Evolutionary conservation across 2,888 invertebrate genomes (phyloP), one percentile per base, ranked within the genome.

Genomic region (Luperina nickerlii): DNA sequence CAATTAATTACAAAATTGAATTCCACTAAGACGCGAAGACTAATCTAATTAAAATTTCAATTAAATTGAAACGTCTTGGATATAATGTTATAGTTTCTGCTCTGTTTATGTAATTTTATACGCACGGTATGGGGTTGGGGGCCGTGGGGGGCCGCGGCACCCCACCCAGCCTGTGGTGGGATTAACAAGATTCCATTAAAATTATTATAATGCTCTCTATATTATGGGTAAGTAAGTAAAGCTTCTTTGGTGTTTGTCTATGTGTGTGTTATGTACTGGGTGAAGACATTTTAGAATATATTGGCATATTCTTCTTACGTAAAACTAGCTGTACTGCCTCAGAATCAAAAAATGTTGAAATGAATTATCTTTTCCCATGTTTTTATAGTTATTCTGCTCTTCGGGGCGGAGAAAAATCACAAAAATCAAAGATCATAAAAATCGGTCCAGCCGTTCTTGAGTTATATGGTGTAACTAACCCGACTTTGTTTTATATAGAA

Each of bases 101-200:
- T 82, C 86, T 91, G 92, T 91, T 92, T 91, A 90, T 90, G 92
- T 93, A 93, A 93, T 93, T 93, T 93, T 93, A 92, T 91, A 92
- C 92, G 88, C 88, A 84, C 84, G 82, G 81, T 45, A 18, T 79
- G 81, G 79, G 76, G 67, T 54, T 48, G 81, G 82, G 66, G 24
- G 51, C 54, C 74, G 75, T 74, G 81, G 78, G 76, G 77, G 27
- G 51, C 75, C 75, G 82, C 78, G 83, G 77, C 68, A 79, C 80
- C 81, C 78, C 72, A 78, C 78, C 65, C 74, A 74, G 71, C 81
- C 74, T 78, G 76, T 75, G 74, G 83, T 77, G 89, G 94, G 95
- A 94, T 95, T 95, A 95, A 94, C 94, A 91, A 91, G 95, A 94
- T 95, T 94, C 94, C 93, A 95, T 95, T 95, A 95, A 95, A 95